Percentiles rank a stretch among this genome's conserved stretches.
Conservation (phyloP, 2,888 invertebrate species). For the Euspilapteryx auroguttella region DNA sequence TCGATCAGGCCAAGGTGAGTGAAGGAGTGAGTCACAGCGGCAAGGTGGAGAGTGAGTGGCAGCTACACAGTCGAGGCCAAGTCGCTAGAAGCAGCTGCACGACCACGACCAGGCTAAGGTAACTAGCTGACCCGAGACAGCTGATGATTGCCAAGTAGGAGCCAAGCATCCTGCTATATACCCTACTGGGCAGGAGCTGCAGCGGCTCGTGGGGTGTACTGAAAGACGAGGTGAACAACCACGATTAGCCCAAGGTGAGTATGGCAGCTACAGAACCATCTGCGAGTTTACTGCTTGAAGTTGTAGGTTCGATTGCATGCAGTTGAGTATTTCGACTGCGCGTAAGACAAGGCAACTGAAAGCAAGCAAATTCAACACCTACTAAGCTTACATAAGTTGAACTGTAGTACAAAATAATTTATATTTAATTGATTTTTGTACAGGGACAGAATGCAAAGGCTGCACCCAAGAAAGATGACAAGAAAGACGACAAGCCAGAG, state of each 20-base stretch:
- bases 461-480: constrained; percentile 25
- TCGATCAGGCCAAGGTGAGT: no score
- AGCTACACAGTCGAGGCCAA: no score
- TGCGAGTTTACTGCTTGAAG: no score
- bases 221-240: constrained; percentile 87
- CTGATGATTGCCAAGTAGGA: constrained; percentile 92
- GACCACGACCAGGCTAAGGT: constrained; percentile 47
- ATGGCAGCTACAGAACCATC: constrained; percentile 11
- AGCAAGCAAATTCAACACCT: no score
- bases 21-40: no score
- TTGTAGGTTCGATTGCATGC: no score
- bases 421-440: constrained; percentile 3
- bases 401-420: neutral
- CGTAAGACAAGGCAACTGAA: no score
- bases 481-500: constrained; percentile 51
- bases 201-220: constrained; percentile 88
- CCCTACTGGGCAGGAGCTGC: constrained; percentile 87
- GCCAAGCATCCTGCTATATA: constrained; percentile 93
- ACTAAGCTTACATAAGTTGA: no score
- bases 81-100: constrained; percentile 87
- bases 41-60: no score
- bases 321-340: no score
- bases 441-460: constrained; percentile 13
- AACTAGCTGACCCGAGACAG: constrained; percentile 26
- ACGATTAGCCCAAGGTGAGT: constrained; percentile 31